Base-by-base conservation (phyloP, 2,113 vertebrate species). In the Pandion haliaetus region DNA sequence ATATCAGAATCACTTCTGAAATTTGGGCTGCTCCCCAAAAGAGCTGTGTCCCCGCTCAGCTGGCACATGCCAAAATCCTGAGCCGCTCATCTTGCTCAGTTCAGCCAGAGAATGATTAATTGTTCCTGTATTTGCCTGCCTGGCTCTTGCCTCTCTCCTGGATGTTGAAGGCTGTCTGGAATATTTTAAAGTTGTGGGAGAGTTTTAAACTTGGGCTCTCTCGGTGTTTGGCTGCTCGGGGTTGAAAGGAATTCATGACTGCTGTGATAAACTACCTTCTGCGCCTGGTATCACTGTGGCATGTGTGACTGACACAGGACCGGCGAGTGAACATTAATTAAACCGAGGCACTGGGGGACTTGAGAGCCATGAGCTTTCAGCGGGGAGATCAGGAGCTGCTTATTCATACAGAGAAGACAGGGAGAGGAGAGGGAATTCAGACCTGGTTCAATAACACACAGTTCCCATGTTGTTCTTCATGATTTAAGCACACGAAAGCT, bases 31-130 rank as follows among this genome's bases (percentile, higher is more conserved):
- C 14, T 87, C 86, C 91, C 66, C 93, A 50, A 6, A 50, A 79
- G 91, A 87, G 70, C 47, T 8, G 14, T 4, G 66, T 55, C 91
- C 95, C 79, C 9, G 20, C 47, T 92, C 82, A 49, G 55, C 73
- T 66, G 91, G 61, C 81, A 82, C 26, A 16, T 44, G 92, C 65
- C 61, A 29, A 32, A 47, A 71, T 24, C 36, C 67, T 2, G 65
- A 54, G 66, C 57, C 50, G 57, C 82, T 82, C 76, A 6, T 61
- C 76, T 20, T 20, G 50, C 90, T 67, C 90, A 6, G 49, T 19
- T 36, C 49, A 82, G 91, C 49, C 71, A 38, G 79, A 71, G 38
- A 49, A 59, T 86, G 79, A 92, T 95, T 59, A 73, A 95, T 92
- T 34, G 91, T 11, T 69, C 34, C 71, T 82, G 42, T 18, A 17